A percentile compares a stretch with the other conserved stretches of the same genome.
phyloP scores from a whole-genome alignment of 1,140 invertebrate genomes.

The Panulirus ornatus region DNA sequence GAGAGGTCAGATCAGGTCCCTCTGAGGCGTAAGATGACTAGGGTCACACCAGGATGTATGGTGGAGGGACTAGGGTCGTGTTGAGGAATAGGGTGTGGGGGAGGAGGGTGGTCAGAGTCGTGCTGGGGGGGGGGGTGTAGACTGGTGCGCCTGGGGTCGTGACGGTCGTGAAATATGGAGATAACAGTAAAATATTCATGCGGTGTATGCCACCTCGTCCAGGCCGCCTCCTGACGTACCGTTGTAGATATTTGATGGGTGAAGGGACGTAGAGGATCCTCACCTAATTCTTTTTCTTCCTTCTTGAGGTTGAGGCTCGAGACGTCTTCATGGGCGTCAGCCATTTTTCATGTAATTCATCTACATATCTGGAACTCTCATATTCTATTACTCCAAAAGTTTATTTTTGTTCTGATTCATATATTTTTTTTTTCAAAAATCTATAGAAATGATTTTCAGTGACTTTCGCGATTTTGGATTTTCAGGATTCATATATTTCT shows the following conservation, averaged over 20 bases:
- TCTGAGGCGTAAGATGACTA: too few relatives aligned
- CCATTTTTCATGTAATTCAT: neutral
- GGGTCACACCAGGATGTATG: too few relatives aligned
- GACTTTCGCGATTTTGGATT: too few relatives aligned
- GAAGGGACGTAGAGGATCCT: too few relatives aligned
- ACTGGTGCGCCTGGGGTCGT: too few relatives aligned
- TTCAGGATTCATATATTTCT: too few relatives aligned
- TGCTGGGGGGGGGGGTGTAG: neutral
- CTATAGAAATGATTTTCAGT: too few relatives aligned
- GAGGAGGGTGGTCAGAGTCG: neutral
- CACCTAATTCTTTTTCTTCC: too few relatives aligned
- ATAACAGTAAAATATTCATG: constrained; percentile 48
- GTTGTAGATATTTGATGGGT: constrained; percentile 16
- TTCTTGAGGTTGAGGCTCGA: too few relatives aligned
- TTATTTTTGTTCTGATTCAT: neutral
- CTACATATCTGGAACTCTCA: neutral
- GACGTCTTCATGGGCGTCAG: neutral
- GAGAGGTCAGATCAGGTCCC: too few relatives aligned
- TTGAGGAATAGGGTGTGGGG: neutral
- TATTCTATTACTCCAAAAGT: neutral
- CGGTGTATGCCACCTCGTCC: constrained; percentile 33
- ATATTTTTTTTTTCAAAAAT: too few relatives aligned
- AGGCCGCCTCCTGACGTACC: neutral
- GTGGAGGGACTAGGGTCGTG: too few relatives aligned
- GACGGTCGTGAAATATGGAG: constrained; percentile 37